Evolutionary conservation across 2,113 vertebrate genomes (phyloP).

Genomic region (Colaptes auratus): DNA sequence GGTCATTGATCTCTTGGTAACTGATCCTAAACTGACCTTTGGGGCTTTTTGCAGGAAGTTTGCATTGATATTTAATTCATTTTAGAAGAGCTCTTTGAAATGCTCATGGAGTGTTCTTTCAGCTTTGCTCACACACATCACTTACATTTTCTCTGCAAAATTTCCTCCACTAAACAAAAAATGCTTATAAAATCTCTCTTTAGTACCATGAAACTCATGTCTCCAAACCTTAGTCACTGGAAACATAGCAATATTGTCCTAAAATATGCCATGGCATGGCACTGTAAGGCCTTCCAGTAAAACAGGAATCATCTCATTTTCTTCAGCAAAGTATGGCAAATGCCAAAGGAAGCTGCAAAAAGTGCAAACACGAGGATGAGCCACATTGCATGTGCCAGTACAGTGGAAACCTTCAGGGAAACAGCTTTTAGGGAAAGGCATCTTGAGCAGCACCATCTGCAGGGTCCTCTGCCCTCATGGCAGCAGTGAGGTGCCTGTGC

Average conservation of each 20-base stretch:
- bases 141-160: background rate
- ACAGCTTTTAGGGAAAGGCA: background rate
- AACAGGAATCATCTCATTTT: conserved; percentile 22
- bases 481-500: background rate
- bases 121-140: background rate
- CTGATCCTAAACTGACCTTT: background rate
- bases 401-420: background rate
- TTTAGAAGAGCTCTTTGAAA: background rate
- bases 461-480: background rate
- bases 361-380: background rate
- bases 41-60: background rate
- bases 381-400: accelerated
- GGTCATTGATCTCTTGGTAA: background rate
- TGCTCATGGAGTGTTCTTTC: background rate
- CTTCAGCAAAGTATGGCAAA: background rate
- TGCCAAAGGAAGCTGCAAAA: background rate
- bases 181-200: background rate
- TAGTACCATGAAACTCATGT: background rate
- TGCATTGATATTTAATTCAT: background rate
- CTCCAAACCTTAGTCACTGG: accelerated
- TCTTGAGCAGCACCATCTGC: accelerated
- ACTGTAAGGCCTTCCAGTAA: background rate
- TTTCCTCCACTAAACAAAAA: background rate
- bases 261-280: background rate
- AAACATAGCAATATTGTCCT: background rate